phyloP scores from a whole-genome alignment of 1,140 invertebrate genomes.

The Rhynchophorus ferrugineus region DNA sequence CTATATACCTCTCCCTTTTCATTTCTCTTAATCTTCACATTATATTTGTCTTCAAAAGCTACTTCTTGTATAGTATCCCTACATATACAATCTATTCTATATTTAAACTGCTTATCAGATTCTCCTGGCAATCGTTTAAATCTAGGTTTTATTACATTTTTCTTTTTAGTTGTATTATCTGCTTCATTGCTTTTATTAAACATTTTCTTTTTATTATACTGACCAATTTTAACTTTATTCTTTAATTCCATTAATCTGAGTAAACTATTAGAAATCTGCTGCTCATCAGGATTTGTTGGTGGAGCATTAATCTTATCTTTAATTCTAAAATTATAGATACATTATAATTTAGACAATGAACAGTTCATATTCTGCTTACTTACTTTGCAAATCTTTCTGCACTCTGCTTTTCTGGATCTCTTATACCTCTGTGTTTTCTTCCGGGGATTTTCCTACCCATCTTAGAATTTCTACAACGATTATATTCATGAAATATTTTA shows the following conservation, averaged over 20 bases:
- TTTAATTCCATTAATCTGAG: conserved; percentile 51
- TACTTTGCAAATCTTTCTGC: conserved; percentile 51
- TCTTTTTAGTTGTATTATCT: conserved; percentile 8
- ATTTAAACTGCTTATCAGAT: conserved; percentile 40
- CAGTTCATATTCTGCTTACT: too few relatives aligned
- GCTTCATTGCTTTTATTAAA: conserved; percentile 6
- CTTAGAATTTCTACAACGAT: conserved; percentile 39
- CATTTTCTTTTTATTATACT: conserved; percentile 35
- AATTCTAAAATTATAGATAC: conserved; percentile 45
- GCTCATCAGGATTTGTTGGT: conserved; percentile 54
- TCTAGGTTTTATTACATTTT: conserved; percentile 41
- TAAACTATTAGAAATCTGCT: conserved; percentile 57
- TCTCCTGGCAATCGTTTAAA: conserved; percentile 46
- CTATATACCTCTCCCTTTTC: conserved; percentile 39
- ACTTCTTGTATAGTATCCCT: conserved; percentile 44
- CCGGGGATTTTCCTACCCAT: conserved; percentile 70
- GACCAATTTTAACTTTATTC: conserved; percentile 42
- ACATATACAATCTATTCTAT: conserved; percentile 44
- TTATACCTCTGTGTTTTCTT: conserved; percentile 61
- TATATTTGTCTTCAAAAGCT: conserved; percentile 48
- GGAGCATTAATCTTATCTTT: conserved; percentile 59
- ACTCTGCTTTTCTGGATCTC: conserved; percentile 59
- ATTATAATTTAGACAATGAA: conserved; percentile 14
- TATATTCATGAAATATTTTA: not conserved
- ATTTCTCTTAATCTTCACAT: conserved; percentile 47